Evolutionary conservation across 2,113 vertebrate species (phyloP), one percentile per base, ranked within the genome.

Genomic region (Eclectus roratus): DNA sequence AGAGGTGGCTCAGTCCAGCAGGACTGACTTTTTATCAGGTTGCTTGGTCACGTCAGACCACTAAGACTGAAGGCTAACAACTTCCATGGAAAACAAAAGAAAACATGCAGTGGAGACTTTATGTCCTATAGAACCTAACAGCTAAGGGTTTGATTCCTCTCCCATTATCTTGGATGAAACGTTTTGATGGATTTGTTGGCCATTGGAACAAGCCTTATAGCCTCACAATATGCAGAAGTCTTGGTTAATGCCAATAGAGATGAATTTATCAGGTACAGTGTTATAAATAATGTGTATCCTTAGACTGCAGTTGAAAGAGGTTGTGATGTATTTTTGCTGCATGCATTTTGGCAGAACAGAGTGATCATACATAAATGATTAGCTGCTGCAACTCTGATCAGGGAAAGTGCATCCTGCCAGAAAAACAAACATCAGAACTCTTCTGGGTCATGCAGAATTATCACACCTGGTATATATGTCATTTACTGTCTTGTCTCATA

Each of bases 281-380:
- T 96, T 73, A 70, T 95, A 93, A 91, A 89, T 58, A 63, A 70
- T 52, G 19, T 63, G 55, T 78, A 31, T 93, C 71, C 81, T 72
- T 64, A 56, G 74, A 77, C 80, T 80, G 58, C 84, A 77, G 84
- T 53, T 55, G 72, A 93, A 93, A 85, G 60, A 90, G 68, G 68
- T 83, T 95, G 77, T 94, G 91, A 96, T 94, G 91, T 88, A 55
- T 90, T 96, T 95, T 88, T 91, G 85, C 88, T 94, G 88, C 88
- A 58, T 88, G 82, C 82, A 64, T 96, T 97, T 95, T 97, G 95
- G 96, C 94, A 89, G 89, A 91, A 68, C 53, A 78, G 55, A 0
- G 0, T 74, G 55, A 93, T 95, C 94, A 96, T 97, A 83, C 91
- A 95, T 97, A 96, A 97, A 93, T 93, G 76, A 96, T 96, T 80